A percentile compares a stretch with the other conserved stretches of the same genome.
Conservation (phyloP, 2,113 vertebrate genomes). For the Anthoscopus minutus region DNA sequence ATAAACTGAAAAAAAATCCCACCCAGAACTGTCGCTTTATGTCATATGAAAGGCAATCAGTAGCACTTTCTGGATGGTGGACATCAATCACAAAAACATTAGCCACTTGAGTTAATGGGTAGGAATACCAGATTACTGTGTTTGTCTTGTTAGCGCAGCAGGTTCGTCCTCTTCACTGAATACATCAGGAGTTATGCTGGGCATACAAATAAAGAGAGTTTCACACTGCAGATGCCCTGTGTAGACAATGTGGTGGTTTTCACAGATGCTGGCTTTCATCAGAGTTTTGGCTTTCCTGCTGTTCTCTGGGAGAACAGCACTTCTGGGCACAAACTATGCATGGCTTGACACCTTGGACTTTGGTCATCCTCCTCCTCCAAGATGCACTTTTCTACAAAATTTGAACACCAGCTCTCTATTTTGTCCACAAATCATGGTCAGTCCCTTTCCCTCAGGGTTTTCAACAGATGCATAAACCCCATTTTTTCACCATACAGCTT, state of each 20-base stretch:
- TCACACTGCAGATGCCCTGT: background rate
- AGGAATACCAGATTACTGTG: constrained; percentile 1
- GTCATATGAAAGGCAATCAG: background rate
- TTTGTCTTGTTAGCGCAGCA: constrained; percentile 24
- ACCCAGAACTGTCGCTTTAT: background rate
- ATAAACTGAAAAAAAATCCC: background rate
- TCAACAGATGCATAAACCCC: background rate
- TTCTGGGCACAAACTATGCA: background rate
- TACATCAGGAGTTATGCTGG: background rate
- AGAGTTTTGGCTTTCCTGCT: background rate
- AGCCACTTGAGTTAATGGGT: constrained; percentile 4
- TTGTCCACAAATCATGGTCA: background rate
- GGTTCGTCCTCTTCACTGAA: background rate
- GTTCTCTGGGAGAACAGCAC: background rate
- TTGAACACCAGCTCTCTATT: background rate
- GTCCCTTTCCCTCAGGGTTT: background rate
- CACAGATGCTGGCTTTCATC: background rate
- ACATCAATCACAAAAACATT: constrained; percentile 15
- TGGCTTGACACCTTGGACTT: background rate
- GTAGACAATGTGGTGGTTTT: background rate
- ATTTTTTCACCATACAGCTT: background rate
- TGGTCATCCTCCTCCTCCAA: background rate
- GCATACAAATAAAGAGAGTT: background rate
- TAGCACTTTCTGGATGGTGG: background rate
- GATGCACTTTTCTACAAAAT: background rate